These are phyloP conservation scores for Ceratina japonica DNA, from an alignment of 1,140 invertebrate species.

Conservation along the genomic window DNA sequence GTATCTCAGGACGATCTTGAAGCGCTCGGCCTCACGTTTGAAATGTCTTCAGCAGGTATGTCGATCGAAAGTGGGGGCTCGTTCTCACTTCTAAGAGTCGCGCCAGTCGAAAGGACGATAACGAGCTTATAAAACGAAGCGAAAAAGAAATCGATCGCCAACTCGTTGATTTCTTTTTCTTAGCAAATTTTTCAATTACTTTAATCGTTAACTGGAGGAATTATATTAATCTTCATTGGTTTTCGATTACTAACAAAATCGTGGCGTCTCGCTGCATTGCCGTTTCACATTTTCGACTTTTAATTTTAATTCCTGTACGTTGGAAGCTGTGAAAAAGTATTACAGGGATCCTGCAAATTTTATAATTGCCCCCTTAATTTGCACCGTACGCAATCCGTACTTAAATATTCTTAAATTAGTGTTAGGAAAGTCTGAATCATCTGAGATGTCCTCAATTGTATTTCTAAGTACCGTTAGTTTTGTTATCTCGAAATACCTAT, in stretches of 20 bases:
- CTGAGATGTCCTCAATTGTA: too few relatives aligned
- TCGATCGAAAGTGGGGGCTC: background rate
- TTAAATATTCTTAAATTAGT: background rate
- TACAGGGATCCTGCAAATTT: slow-evolving; percentile 50
- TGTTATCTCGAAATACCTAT: too few relatives aligned
- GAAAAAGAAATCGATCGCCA: background rate
- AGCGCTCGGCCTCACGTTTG: slow-evolving; percentile 84
- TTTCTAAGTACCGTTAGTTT: too few relatives aligned
- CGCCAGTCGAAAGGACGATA: background rate
- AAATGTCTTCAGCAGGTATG: slow-evolving; percentile 84
- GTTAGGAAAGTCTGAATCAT: background rate
- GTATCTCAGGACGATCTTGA: slow-evolving; percentile 84
- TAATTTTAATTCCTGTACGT: background rate
- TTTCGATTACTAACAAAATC: slow-evolving; percentile 21
- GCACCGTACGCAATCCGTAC: background rate
- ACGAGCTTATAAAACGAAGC: background rate
- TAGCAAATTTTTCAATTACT: background rate
- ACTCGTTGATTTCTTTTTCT: background rate
- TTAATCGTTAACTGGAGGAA: background rate
- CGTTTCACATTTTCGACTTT: background rate
- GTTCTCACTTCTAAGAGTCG: background rate
- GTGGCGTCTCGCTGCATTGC: background rate
- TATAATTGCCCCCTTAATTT: background rate
- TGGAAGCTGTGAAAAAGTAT: slow-evolving; percentile 74
- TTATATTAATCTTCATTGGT: slow-evolving; percentile 3